Percentiles rank a stretch among this genome's conserved stretches.
These are phyloP conservation scores for Tipula confusa DNA, from an alignment of 2,888 invertebrate genomes.

Conservation along the genomic window DNA sequence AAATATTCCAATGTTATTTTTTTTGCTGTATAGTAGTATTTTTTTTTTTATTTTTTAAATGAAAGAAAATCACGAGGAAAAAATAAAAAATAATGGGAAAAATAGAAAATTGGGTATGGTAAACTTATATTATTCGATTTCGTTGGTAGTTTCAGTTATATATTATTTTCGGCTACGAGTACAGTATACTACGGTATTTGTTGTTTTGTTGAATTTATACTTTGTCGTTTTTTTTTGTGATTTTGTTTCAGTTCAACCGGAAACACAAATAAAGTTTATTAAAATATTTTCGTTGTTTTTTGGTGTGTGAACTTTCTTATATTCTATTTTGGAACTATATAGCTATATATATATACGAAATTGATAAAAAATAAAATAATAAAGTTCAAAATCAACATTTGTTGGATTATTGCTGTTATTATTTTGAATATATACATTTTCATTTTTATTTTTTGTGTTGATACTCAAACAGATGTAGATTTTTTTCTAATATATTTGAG, in stretches of 20 bases:
- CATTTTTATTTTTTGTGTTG: not conserved
- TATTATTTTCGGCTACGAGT: not conserved
- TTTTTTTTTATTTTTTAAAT: not conserved
- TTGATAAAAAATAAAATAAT: not conserved
- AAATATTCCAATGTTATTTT: conserved; percentile 12
- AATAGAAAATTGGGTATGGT: not conserved
- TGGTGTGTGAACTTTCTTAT: not conserved
- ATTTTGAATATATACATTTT: not conserved
- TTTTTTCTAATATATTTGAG: not conserved
- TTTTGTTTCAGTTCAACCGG: conserved; percentile 20
- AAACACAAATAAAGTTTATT: conserved; percentile 25
- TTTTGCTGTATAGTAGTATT: not conserved
- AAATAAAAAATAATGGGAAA: not conserved
- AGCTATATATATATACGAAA: not conserved
- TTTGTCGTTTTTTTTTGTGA: not conserved
- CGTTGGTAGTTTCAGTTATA: not conserved
- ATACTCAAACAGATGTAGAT: not conserved
- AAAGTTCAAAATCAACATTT: conserved; percentile 20
- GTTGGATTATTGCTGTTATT: conserved; percentile 13
- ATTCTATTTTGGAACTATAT: not conserved
- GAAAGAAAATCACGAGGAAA: not conserved
- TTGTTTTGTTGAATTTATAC: not conserved
- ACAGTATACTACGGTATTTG: not conserved
- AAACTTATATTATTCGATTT: conserved; percentile 9
- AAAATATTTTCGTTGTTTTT: conserved; percentile 20